Conservation (phyloP, 2,797 vertebrate genomes). For the Lepilemur septentrionalis region DNA sequence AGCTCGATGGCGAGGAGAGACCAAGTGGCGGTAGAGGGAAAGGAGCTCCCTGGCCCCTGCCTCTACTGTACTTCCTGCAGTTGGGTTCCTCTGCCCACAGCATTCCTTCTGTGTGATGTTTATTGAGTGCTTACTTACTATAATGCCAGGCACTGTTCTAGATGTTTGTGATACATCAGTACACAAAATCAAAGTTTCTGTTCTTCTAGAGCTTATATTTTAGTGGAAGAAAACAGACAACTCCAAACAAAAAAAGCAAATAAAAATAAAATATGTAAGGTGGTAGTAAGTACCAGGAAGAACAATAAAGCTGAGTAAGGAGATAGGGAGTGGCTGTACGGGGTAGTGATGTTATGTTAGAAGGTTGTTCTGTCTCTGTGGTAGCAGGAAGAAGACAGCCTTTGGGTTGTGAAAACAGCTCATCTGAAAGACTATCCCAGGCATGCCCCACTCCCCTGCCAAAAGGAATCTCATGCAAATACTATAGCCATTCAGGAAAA, state of each 20-base stretch:
- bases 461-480: not conserved
- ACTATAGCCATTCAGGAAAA: not conserved
- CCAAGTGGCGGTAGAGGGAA: not conserved
- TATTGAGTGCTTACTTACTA: not conserved
- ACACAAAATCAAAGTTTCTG: not conserved
- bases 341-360: not conserved
- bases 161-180: not conserved
- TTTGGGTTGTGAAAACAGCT: not conserved
- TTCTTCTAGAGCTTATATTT: constrained; percentile 15
- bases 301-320: not conserved
- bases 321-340: not conserved
- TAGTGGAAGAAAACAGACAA: not conserved
- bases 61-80: not conserved
- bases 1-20: not conserved
- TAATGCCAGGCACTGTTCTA: not conserved
- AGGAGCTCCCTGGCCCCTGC: not conserved
- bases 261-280: not conserved
- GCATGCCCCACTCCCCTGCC: not conserved
- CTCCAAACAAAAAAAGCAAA: not conserved
- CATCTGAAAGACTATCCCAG: not conserved
- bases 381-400: not conserved
- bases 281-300: not conserved
- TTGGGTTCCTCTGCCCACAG: not conserved
- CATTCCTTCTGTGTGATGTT: not conserved
- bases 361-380: not conserved